A percentile compares a stretch with the other conserved stretches of the same genome.
phyloP scores from a whole-genome alignment of 2,888 invertebrate species.

The Eupithecia insigniata region DNA sequence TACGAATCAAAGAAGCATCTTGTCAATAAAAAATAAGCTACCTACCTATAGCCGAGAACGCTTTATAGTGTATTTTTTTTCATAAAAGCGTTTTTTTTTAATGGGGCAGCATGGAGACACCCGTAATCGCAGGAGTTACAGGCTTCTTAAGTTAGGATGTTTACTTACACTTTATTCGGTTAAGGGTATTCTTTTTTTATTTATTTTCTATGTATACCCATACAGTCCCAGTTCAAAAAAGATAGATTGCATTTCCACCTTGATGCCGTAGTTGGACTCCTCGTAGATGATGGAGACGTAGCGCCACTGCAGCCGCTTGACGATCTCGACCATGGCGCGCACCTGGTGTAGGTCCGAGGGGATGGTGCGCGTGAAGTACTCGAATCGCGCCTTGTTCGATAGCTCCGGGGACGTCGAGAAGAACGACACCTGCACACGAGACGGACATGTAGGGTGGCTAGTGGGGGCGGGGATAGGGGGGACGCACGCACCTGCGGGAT shows the following conservation, averaged over 20 bases:
- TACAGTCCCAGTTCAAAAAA: no score
- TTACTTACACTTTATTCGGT: no score
- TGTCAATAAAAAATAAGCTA: not conserved
- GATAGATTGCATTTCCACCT: not conserved
- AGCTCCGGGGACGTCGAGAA: conserved; percentile 97
- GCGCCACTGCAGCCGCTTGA: conserved; percentile 93
- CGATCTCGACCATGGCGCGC: conserved; percentile 97
- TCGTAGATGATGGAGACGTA: conserved; percentile 98
- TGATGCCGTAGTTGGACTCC: conserved; percentile 92
- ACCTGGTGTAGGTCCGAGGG: conserved; percentile 98
- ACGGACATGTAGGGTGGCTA: conserved; percentile 56
- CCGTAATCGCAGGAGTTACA: no score
- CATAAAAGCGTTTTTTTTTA: no score
- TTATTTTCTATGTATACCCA: no score
- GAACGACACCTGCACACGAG: conserved; percentile 92
- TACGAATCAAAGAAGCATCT: no score
- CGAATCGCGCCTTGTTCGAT: conserved; percentile 96
- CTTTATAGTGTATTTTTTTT: no score
- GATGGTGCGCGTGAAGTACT: conserved; percentile 96
- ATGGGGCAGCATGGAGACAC: no score
- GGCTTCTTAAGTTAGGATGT: no score
- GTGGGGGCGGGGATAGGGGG: not conserved
- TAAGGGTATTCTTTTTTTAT: no score
- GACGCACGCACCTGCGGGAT: conserved; percentile 88
- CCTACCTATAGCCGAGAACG: no score